These are phyloP conservation scores for Sebastolobus alascanus DNA, from an alignment of 2,797 vertebrate species.

Conservation along the genomic window DNA sequence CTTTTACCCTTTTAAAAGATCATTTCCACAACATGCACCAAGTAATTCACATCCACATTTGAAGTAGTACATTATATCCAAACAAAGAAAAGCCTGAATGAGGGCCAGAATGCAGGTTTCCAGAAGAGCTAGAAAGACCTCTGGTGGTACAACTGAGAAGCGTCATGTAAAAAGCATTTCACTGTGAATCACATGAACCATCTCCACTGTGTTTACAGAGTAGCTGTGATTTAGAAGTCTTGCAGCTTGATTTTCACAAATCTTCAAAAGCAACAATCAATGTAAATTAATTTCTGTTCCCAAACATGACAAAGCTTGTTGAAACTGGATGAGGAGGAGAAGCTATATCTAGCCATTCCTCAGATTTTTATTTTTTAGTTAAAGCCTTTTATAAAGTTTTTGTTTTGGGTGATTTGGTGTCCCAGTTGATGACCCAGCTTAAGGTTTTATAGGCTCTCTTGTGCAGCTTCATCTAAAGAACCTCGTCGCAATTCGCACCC, in stretches of 20 bases:
- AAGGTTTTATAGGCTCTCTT: neutral
- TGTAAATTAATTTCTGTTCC: neutral
- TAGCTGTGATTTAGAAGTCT: neutral
- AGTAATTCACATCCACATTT: neutral
- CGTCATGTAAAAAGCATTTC: neutral
- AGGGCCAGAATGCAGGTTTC: neutral
- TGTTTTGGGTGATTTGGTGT: neutral
- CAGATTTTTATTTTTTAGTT: neutral
- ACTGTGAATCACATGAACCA: neutral
- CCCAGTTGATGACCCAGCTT: neutral
- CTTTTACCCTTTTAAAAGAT: neutral
- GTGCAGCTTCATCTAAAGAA: neutral
- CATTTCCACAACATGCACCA: neutral
- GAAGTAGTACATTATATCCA: neutral
- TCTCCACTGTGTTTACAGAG: neutral
- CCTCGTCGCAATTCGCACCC: neutral
- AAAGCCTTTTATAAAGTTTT: neutral
- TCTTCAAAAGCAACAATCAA: neutral
- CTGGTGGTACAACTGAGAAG: constrained; percentile 44
- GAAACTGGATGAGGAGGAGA: neutral
- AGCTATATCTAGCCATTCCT: neutral
- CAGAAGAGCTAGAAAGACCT: constrained; percentile 47
- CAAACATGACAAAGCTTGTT: neutral
- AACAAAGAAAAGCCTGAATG: neutral
- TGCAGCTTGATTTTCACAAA: neutral